Evolutionary conservation across 2,113 vertebrate species (phyloP).

Genomic region (Sterna hirundo): DNA sequence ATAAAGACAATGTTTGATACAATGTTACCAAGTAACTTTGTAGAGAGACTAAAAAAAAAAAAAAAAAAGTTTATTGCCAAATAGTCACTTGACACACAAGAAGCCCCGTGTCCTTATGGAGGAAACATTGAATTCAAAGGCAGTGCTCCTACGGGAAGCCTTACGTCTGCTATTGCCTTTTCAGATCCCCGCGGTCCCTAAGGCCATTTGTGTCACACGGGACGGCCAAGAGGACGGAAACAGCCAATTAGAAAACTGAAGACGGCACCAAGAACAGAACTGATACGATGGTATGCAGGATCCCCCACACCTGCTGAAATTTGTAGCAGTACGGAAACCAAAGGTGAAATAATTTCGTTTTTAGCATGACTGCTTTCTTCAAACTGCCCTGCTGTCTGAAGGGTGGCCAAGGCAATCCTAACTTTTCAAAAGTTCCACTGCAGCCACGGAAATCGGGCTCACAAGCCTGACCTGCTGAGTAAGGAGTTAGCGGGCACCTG

Average conservation of each 20-base stretch:
- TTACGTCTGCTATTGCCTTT: background rate
- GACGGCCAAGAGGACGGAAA: background rate
- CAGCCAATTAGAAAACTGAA: background rate
- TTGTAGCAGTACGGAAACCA: rapidly evolving
- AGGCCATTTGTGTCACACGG: background rate
- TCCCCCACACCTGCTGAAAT: background rate
- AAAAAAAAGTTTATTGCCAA: background rate
- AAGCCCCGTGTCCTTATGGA: background rate
- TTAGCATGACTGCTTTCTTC: background rate
- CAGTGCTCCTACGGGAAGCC: background rate
- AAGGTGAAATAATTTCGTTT: background rate
- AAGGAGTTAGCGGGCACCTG: background rate
- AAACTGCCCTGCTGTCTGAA: background rate
- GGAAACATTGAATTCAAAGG: background rate
- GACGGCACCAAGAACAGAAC: background rate
- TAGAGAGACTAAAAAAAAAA: background rate
- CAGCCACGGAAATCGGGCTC: background rate
- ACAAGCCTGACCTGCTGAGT: background rate
- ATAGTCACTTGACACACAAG: background rate
- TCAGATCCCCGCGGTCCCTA: background rate
- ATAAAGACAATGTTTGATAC: background rate
- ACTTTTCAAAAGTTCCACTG: background rate
- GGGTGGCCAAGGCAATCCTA: background rate
- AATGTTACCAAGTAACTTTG: background rate
- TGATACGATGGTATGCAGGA: rapidly evolving